Evolutionary conservation across 2,797 vertebrate species (phyloP).

Genomic region (Rhinogobio ventralis): DNA sequence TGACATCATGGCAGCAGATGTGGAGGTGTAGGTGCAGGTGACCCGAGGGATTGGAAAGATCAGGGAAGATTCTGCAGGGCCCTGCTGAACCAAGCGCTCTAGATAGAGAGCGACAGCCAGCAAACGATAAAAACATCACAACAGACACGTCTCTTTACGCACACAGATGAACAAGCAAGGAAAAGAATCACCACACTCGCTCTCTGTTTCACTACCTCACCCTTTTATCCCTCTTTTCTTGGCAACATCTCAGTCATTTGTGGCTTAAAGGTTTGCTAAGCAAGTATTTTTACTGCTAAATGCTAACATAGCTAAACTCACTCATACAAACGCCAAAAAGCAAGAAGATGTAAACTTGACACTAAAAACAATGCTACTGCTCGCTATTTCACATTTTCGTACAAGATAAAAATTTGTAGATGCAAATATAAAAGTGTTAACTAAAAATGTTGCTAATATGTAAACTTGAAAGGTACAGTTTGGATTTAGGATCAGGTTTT

Average conservation of each 20-base stretch:
- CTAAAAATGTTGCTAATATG: too few species aligned
- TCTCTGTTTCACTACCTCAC: constrained; percentile 7
- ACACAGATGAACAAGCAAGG: background rate
- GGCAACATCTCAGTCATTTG: background rate
- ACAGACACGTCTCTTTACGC: constrained; percentile 45
- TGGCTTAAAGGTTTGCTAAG: constrained; percentile 2
- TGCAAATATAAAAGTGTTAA: background rate
- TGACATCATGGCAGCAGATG: constrained; percentile 66
- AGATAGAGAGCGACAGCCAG: constrained; percentile 55
- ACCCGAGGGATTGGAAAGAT: constrained; percentile 46
- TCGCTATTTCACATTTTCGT: too few species aligned
- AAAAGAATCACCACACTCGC: background rate
- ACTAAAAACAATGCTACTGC: background rate
- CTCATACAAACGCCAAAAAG: background rate
- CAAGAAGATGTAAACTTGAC: background rate
- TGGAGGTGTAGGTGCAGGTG: constrained; percentile 52
- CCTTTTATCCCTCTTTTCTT: background rate
- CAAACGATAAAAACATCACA: constrained; percentile 73
- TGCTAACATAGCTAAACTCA: background rate
- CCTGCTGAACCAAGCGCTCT: constrained; percentile 16
- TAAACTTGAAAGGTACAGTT: background rate
- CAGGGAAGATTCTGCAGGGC: constrained; percentile 30
- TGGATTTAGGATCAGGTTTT: background rate
- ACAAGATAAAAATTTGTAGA: background rate
- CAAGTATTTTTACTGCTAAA: background rate